Percentiles rank a stretch among this genome's conserved stretches.
Evolutionary conservation across 2,113 vertebrate genomes (phyloP).

Genomic region (Tylochromis polylepis): DNA sequence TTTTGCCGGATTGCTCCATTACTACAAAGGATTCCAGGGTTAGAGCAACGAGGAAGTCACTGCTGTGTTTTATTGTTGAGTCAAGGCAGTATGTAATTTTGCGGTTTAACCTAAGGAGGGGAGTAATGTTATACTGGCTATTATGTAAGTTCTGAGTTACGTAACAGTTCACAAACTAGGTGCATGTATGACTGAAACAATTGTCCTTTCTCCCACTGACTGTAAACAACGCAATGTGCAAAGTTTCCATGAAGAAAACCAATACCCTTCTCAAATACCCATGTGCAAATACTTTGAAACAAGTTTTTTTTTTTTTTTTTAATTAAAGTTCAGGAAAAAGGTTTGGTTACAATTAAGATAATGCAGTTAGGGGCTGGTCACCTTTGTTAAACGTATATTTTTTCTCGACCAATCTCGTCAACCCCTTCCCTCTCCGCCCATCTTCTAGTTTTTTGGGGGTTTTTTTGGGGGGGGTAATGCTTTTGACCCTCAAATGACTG

Average conservation of each 20-base stretch:
- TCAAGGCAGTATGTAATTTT: neutral
- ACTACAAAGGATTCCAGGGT: constrained; percentile 11
- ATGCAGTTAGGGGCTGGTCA: neutral
- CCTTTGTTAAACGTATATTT: neutral
- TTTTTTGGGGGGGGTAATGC: neutral
- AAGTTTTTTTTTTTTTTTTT: rapidly evolving
- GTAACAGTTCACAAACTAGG: neutral
- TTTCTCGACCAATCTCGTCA: neutral
- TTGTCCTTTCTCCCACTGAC: neutral
- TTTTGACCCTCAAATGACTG: neutral
- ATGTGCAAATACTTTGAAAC: neutral
- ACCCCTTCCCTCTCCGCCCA: neutral
- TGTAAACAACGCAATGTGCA: neutral
- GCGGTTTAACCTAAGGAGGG: neutral
- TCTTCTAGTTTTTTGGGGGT: neutral
- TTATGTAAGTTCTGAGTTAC: constrained; percentile 16
- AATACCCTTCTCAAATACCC: neutral
- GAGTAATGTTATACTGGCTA: neutral
- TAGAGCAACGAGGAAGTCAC: neutral
- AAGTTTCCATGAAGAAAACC: neutral
- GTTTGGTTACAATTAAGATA: neutral
- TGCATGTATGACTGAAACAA: neutral
- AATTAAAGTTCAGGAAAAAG: neutral
- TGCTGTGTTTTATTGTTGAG: neutral
- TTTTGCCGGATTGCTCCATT: constrained; percentile 33